Conservation (phyloP, 2,797 vertebrate genomes). For the Poecilia picta region DNA sequence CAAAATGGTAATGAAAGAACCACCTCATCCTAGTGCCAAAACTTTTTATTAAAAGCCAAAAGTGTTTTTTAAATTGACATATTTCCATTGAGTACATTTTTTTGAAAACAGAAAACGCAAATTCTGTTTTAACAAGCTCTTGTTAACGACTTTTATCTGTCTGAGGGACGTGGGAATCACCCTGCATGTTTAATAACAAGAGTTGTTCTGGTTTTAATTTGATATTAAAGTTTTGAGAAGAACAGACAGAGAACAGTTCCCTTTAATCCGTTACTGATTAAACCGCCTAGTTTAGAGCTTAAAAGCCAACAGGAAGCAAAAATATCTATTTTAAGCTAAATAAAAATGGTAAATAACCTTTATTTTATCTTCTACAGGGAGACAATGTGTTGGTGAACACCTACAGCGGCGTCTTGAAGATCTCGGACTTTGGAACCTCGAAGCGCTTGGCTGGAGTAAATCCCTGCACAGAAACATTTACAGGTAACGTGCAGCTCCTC, state of each 20-base stretch:
- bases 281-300: background rate
- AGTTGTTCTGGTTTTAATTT: too few relatives aligned
- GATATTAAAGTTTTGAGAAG: background rate
- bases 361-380: conserved; percentile 79
- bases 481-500: conserved; percentile 79
- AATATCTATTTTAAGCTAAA: background rate
- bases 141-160: background rate
- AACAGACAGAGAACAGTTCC: background rate
- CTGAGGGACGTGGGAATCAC: background rate
- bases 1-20: too few relatives aligned
- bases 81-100: too few relatives aligned
- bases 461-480: conserved; percentile 98
- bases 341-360: background rate
- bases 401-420: conserved; percentile 97
- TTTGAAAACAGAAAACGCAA: too few relatives aligned
- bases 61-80: too few relatives aligned
- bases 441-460: conserved; percentile 97
- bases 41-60: too few relatives aligned
- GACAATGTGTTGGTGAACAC: conserved; percentile 99
- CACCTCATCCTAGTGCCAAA: too few relatives aligned
- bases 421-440: conserved; percentile 98
- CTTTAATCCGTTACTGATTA: background rate
- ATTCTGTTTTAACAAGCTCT: too few relatives aligned
- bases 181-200: background rate
- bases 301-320: background rate